Conservation (phyloP, 1,140 invertebrate genomes). For the Platyscapa corneri region DNA sequence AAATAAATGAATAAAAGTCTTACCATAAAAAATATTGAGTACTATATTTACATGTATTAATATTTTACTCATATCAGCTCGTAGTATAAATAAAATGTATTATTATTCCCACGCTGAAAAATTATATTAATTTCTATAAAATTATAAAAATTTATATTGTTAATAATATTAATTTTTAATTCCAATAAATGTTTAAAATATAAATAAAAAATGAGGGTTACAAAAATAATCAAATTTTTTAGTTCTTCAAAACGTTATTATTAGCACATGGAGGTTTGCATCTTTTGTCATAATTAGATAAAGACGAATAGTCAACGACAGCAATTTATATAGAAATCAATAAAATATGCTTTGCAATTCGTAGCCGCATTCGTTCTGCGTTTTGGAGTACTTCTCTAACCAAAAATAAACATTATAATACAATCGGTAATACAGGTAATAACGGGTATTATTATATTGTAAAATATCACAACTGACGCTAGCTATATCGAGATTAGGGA, state of each 20-base stretch:
- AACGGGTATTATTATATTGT: slow-evolving; percentile 68
- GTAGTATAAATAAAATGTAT: no score
- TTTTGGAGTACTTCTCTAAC: slow-evolving; percentile 37
- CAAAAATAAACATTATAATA: slow-evolving; percentile 59
- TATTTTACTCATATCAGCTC: no score
- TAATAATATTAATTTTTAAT: no score
- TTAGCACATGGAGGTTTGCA: slow-evolving; percentile 72
- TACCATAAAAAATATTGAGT: no score
- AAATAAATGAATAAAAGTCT: no score
- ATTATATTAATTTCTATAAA: no score
- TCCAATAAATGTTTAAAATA: no score
- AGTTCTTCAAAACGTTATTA: slow-evolving; percentile 70
- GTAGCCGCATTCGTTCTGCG: background rate
- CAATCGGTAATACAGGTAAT: slow-evolving; percentile 64
- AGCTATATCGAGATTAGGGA: slow-evolving; percentile 14
- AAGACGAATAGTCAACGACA: slow-evolving; percentile 62
- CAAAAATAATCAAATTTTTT: slow-evolving; percentile 24
- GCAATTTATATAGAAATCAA: slow-evolving; percentile 59
- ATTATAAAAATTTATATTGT: no score
- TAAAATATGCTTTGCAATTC: slow-evolving; percentile 37
- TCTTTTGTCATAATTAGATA: slow-evolving; percentile 64
- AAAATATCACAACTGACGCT: slow-evolving; percentile 70
- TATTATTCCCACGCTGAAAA: no score
- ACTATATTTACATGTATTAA: no score
- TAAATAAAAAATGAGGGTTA: background rate